Percentiles rank a stretch among this genome's conserved stretches.
Evolutionary conservation across 2,888 invertebrate genomes (phyloP).

Genomic region (Apamea epomidion): DNA sequence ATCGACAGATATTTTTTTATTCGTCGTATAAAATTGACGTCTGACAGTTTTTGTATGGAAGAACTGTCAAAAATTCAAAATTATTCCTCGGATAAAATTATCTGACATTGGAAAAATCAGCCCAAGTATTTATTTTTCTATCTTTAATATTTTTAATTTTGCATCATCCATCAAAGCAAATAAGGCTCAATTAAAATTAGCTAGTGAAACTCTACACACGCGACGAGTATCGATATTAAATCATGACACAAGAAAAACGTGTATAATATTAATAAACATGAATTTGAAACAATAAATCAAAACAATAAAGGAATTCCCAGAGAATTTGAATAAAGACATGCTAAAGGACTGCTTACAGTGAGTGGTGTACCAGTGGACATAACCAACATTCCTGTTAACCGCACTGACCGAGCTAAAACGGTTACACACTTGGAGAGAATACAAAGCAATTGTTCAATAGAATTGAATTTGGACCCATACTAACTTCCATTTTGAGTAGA

Average conservation of each 20-base stretch:
- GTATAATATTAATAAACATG: not conserved
- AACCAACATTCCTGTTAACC: slow-evolving; percentile 23
- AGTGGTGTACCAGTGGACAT: slow-evolving; percentile 9
- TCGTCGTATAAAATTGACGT: no score
- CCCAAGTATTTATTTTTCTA: not conserved
- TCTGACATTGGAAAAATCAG: no score
- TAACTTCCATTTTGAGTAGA: not conserved
- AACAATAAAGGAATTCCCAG: not conserved
- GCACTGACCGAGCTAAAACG: slow-evolving; percentile 37
- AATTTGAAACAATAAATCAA: not conserved
- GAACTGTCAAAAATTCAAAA: no score
- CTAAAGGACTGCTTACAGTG: not conserved
- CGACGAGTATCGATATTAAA: not conserved
- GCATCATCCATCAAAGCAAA: not conserved
- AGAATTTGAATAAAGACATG: slow-evolving; percentile 11
- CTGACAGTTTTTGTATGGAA: no score
- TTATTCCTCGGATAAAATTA: no score
- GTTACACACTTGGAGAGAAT: slow-evolving; percentile 26
- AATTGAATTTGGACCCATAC: slow-evolving; percentile 23
- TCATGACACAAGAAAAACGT: not conserved
- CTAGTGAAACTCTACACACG: not conserved
- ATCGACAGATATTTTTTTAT: no score
- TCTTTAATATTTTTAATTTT: not conserved
- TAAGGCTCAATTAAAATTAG: not conserved
- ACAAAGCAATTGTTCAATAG: slow-evolving; percentile 26